Evolutionary conservation across 2,888 invertebrate species (phyloP), one percentile per base, ranked within the genome.

Genomic region (Clanis bilineata): DNA sequence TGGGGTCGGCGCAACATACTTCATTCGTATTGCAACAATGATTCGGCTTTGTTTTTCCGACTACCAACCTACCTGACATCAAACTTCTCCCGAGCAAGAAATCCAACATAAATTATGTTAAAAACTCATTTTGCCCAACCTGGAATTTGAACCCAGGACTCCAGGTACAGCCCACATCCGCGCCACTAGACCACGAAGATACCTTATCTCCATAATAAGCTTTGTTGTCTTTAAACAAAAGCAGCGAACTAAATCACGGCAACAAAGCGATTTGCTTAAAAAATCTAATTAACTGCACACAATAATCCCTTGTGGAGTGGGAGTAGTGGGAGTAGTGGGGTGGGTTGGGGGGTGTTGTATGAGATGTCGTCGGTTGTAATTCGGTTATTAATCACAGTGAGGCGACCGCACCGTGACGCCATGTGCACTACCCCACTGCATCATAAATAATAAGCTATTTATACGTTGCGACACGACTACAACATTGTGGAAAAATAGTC

Each of bases 341-440:
- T 2, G 15, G 7, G 15, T 10, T 43, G 69, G 73, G 74, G 74
- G 74, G 70, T 57, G 64, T 65, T 62, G 59, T 65, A 57, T 47
- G 21, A 47, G 68, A 64, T 77, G 82, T 81, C 76, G 77, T 82
- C 80, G 73, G 68, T 72, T 79, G 83, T 85, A 82, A 88, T 82
- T 83, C 79, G 74, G 75, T 80, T 76, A 89, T 88, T 87, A 88
- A 88, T 89, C 88, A 87, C 72, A 51, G 68, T 59, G 71, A 73
- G 71, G 56, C 66, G 70, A 71, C 76, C 72, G 63, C 77, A 72
- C 74, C 80, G 77, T 70, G 73, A 66, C 81, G 80, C 82, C 83
- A 80, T 80, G 77, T 85, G 84, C 81, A 79, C 76, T 75, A 74
- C 71, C 74, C 76, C 74, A 79, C 82, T 87, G 85, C 84, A 85